Percentiles rank a stretch among this genome's conserved stretches.
Evolutionary conservation across 2,797 vertebrate species (phyloP).

Genomic region (Pogonophryne albipinna): DNA sequence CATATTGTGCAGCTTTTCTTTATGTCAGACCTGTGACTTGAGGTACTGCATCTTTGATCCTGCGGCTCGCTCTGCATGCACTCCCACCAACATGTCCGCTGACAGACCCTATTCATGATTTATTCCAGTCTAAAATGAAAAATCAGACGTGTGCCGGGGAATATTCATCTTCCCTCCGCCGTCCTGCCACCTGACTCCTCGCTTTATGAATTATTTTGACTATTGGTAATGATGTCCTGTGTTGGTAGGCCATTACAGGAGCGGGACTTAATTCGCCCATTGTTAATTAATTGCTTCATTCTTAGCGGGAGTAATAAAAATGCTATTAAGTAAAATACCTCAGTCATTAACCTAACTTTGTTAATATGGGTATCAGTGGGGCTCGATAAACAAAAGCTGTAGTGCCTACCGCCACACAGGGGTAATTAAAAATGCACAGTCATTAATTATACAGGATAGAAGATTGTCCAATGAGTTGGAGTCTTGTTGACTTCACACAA

Average conservation of each 20-base stretch:
- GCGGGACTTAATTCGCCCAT: conserved; percentile 82
- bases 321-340: conserved; percentile 90
- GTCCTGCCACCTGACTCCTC: conserved; percentile 73
- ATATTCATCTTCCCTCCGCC: conserved; percentile 67
- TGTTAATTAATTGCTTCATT: conserved; percentile 87
- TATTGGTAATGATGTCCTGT: conserved; percentile 85
- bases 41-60: conserved; percentile 62
- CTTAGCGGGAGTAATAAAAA: conserved; percentile 89
- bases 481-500: conserved; percentile 64
- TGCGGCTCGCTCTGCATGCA: conserved; percentile 68
- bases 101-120: conserved; percentile 78
- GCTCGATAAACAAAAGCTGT: conserved; percentile 87
- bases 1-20: conserved; percentile 30
- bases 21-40: conserved; percentile 52
- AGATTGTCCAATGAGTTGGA: conserved; percentile 75
- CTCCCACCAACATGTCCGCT: conserved; percentile 63
- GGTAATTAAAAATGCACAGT: conserved; percentile 85
- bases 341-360: conserved; percentile 89
- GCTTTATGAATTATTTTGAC: conserved; percentile 84
- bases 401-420: conserved; percentile 74
- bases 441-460: conserved; percentile 82
- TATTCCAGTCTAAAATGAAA: conserved; percentile 78
- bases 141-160: conserved; percentile 69
- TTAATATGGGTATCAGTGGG: conserved; percentile 88
- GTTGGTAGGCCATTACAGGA: conserved; percentile 84